Conservation (phyloP, 1,140 invertebrate genomes). For the Drosophila repletoides region DNA sequence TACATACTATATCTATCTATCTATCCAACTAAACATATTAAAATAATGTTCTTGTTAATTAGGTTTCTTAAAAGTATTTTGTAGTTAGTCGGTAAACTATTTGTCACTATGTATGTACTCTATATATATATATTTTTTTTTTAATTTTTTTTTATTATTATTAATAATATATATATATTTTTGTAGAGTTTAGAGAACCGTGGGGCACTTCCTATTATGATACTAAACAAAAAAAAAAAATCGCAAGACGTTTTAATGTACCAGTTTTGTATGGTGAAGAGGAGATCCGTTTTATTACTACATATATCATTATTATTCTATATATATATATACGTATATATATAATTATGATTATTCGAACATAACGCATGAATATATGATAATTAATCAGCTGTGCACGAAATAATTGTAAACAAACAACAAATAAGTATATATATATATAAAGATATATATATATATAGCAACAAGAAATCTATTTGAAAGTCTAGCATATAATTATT, state of each 20-base stretch:
- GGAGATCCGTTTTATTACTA: slow-evolving; percentile 17
- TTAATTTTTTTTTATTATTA: slow-evolving; percentile 24
- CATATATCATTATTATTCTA: slow-evolving; percentile 18
- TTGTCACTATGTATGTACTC: slow-evolving; percentile 31
- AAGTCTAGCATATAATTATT: slow-evolving; percentile 81
- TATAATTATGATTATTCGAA: slow-evolving; percentile 29
- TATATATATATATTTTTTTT: slow-evolving; percentile 2
- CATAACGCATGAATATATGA: slow-evolving; percentile 34
- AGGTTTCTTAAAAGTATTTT: slow-evolving; percentile 75
- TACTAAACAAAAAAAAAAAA: slow-evolving; percentile 5
- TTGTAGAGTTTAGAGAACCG: no score
- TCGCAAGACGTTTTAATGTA: slow-evolving; percentile 24
- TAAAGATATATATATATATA: slow-evolving; percentile 19
- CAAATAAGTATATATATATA: slow-evolving; percentile 20
- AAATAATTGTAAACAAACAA: slow-evolving; percentile 28
- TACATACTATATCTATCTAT: slow-evolving; percentile 20
- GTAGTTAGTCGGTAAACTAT: slow-evolving; percentile 61
- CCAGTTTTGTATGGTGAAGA: slow-evolving; percentile 21
- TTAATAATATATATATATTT: not conserved
- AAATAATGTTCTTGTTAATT: slow-evolving; percentile 67
- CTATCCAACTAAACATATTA: slow-evolving; percentile 44
- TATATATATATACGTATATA: slow-evolving; percentile 19
- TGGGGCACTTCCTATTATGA: no score
- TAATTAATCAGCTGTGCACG: slow-evolving; percentile 52
- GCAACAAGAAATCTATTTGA: slow-evolving; percentile 45